phyloP scores from a whole-genome alignment of 2,113 vertebrate genomes.

The Tupaia tana region DNA sequence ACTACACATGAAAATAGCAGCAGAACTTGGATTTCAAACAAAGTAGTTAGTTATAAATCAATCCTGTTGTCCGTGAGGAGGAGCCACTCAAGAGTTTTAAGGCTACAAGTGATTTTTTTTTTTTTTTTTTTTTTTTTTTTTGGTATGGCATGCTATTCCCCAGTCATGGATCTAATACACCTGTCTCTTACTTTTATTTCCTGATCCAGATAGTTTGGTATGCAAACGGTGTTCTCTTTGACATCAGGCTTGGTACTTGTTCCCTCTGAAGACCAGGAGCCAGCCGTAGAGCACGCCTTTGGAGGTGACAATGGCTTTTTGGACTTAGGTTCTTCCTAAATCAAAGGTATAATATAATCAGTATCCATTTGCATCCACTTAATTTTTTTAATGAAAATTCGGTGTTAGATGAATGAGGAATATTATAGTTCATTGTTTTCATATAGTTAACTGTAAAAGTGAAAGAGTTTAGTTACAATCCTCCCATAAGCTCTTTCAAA shows the following conservation, averaged over 20 bases:
- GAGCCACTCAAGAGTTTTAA: not conserved
- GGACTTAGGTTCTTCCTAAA: slow-evolving; percentile 65
- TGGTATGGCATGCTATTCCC: not conserved
- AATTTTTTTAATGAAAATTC: slow-evolving; percentile 22
- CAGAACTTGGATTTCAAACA: not conserved
- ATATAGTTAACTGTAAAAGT: not conserved
- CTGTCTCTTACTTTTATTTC: slow-evolving; percentile 80
- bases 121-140: not conserved
- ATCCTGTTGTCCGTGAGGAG: not conserved
- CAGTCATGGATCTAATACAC: not conserved
- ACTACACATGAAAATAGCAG: not conserved
- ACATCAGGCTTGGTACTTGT: rapidly evolving
- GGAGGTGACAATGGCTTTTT: not conserved
- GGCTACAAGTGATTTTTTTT: not conserved
- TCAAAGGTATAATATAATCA: slow-evolving; percentile 22
- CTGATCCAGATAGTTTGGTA: slow-evolving; percentile 72
- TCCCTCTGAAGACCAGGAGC: not conserved
- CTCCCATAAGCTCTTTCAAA: not conserved
- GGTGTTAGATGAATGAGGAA: slow-evolving; percentile 40
- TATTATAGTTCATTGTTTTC: not conserved
- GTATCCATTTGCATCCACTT: not conserved
- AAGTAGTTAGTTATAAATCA: slow-evolving; percentile 21
- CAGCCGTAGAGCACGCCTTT: not conserved
- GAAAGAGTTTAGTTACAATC: not conserved
- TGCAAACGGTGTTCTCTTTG: slow-evolving; percentile 52